These are phyloP conservation scores for Octonoba sinensis DNA, from an alignment of 2,888 invertebrate genomes.

Conservation along the genomic window DNA sequence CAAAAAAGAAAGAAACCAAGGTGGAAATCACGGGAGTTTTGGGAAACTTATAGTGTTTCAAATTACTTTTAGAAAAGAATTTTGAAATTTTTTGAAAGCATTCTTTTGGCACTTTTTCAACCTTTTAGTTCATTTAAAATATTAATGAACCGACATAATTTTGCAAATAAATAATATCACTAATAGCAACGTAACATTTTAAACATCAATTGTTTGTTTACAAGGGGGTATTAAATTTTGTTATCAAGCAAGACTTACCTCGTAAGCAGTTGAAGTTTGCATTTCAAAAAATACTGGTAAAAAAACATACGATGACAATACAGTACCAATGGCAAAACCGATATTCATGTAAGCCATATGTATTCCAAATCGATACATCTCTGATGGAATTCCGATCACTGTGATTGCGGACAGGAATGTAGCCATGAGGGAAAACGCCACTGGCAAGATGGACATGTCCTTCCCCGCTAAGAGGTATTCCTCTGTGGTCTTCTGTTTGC, in stretches of 20 bases:
- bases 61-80: too few species aligned
- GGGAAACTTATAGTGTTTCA: too few species aligned
- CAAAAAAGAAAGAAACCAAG: too few species aligned
- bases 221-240: not conserved
- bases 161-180: too few species aligned
- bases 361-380: constrained; percentile 86
- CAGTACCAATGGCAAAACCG: constrained; percentile 82
- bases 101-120: too few species aligned
- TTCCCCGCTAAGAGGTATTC: constrained; percentile 80
- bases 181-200: not conserved
- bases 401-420: constrained; percentile 93
- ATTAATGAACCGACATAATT: too few species aligned
- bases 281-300: constrained; percentile 88
- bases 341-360: constrained; percentile 85
- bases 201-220: not conserved
- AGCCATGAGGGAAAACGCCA: constrained; percentile 90
- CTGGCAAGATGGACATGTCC: constrained; percentile 83
- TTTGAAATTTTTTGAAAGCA: too few species aligned
- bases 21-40: too few species aligned
- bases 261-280: constrained; percentile 81
- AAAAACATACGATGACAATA: constrained; percentile 82
- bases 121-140: too few species aligned
- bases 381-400: constrained; percentile 86
- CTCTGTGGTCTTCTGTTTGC: constrained; percentile 83
- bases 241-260: constrained; percentile 19